A percentile compares a stretch with the other conserved stretches of the same genome.
Evolutionary conservation across 2,113 vertebrate genomes (phyloP).

Genomic region (Myotis brandtii): DNA sequence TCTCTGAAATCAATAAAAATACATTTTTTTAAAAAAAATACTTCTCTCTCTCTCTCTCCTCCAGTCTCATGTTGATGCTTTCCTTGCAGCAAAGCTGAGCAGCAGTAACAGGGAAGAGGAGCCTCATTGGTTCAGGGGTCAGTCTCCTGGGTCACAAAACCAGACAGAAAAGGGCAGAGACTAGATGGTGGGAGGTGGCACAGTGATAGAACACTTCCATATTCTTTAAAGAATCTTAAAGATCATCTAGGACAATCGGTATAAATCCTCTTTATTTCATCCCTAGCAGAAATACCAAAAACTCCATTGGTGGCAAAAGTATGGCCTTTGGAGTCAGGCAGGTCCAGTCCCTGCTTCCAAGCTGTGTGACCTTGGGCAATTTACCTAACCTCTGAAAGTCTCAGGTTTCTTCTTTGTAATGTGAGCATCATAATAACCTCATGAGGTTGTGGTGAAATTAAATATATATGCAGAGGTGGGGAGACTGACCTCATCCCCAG

Average conservation of each 20-base stretch:
- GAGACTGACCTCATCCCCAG: background rate
- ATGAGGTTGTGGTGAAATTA: background rate
- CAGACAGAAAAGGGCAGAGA: background rate
- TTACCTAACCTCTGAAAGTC: background rate
- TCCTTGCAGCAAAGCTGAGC: background rate
- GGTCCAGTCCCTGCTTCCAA: background rate
- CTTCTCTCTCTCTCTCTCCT: background rate
- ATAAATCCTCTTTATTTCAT: background rate
- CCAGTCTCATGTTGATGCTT: background rate
- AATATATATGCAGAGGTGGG: background rate
- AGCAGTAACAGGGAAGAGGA: background rate
- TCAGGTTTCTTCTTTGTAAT: conserved; percentile 6
- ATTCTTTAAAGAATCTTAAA: background rate
- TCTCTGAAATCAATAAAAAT: too few species aligned
- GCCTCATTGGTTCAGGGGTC: background rate
- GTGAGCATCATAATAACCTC: background rate
- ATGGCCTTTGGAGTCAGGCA: background rate
- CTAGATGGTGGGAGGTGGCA: too few species aligned
- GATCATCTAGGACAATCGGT: background rate
- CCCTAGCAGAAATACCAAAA: background rate
- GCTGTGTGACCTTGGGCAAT: background rate
- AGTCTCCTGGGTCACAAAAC: background rate
- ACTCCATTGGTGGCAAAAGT: background rate
- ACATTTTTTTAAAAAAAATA: too few species aligned
- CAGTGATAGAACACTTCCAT: background rate